These are phyloP conservation scores for Drosophila basisetae DNA, from an alignment of 2,888 invertebrate species.

Conservation along the genomic window DNA sequence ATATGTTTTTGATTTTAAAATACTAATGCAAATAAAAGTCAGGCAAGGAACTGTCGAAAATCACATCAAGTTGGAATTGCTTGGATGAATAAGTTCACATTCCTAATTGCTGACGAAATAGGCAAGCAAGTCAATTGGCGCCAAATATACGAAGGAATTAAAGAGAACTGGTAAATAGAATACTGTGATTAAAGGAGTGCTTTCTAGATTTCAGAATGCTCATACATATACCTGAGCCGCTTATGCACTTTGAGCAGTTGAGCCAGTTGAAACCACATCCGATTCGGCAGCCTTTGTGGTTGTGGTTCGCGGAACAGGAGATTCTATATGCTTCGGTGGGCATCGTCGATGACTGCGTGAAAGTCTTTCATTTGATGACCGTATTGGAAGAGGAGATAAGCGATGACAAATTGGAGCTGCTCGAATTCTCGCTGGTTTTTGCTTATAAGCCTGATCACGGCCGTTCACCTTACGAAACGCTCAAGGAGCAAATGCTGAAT, in stretches of 20 bases:
- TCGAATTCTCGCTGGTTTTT: neutral
- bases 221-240: too few relatives aligned
- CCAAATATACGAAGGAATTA: neutral
- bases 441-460: accelerated
- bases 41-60: too few relatives aligned
- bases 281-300: neutral
- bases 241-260: neutral
- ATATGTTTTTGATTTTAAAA: too few relatives aligned
- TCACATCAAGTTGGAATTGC: neutral
- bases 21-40: too few relatives aligned
- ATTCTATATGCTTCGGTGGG: neutral
- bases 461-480: neutral
- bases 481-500: neutral
- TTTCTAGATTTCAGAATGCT: neutral
- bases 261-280: too few relatives aligned
- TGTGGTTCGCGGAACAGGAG: neutral
- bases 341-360: accelerated
- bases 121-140: neutral
- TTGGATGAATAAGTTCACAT: neutral
- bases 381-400: accelerated
- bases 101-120: neutral
- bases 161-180: neutral
- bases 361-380: neutral
- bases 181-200: too few relatives aligned
- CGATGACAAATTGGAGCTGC: neutral